Evolutionary conservation across 1,140 invertebrate species (phyloP).

Genomic region (Caenorhabditis briggsae): DNA sequence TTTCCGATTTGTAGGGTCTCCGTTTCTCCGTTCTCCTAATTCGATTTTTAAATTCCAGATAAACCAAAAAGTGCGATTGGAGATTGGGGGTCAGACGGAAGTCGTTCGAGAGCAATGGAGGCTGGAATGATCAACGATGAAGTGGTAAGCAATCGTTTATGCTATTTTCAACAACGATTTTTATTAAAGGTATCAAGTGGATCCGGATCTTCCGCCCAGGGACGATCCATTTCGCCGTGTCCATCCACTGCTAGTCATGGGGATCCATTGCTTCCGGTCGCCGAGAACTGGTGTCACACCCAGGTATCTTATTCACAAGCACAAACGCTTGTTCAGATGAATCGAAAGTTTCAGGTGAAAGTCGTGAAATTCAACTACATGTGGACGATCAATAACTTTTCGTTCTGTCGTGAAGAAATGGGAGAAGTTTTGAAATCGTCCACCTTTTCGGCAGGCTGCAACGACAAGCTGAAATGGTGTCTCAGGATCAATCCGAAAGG

Average conservation of each 20-base stretch:
- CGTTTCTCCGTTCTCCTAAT: neutral
- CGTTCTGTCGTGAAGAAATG: conserved; percentile 86
- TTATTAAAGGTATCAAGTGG: conserved; percentile 45
- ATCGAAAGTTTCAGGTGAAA: conserved; percentile 87
- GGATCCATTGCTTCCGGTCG: conserved; percentile 84
- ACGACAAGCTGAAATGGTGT: conserved; percentile 99
- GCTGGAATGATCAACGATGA: conserved; percentile 30
- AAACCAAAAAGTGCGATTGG: neutral
- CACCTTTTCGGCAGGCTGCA: conserved; percentile 97
- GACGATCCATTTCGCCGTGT: conserved; percentile 43
- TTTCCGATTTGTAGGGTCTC: too few species aligned
- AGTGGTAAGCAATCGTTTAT: conserved; percentile 1
- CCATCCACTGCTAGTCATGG: conserved; percentile 5
- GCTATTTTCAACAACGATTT: neutral
- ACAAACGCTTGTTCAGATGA: neutral
- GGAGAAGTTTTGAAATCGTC: conserved; percentile 88
- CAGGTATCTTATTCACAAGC: conserved; percentile 82
- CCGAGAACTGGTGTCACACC: conserved; percentile 96
- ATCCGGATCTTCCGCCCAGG: conserved; percentile 37
- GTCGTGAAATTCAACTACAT: conserved; percentile 99
- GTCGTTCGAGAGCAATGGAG: conserved; percentile 5
- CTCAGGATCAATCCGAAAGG: conserved; percentile 98
- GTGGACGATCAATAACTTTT: conserved; percentile 99
- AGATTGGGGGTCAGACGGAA: conserved; percentile 1
- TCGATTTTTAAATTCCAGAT: neutral